Evolutionary conservation across 2,113 vertebrate species (phyloP).

Genomic region (Cyprinodon brontotheroides): DNA sequence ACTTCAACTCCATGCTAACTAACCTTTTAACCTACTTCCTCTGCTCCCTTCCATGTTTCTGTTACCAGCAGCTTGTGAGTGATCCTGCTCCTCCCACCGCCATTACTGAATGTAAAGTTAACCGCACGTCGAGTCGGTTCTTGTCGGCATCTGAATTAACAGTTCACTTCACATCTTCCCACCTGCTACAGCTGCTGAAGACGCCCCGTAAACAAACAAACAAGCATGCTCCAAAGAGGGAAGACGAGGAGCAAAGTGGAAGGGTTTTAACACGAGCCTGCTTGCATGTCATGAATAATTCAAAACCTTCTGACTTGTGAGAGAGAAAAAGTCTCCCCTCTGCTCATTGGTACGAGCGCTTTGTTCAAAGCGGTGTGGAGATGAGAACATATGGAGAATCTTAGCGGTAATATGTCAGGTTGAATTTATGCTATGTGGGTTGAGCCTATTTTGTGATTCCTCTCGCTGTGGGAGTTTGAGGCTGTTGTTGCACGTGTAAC

Average conservation of each 20-base stretch:
- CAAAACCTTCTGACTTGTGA: constrained; percentile 47
- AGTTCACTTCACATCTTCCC: constrained; percentile 2
- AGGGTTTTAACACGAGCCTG: constrained; percentile 39
- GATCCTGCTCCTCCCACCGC: constrained; percentile 29
- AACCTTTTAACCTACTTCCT: constrained; percentile 70
- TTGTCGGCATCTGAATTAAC: constrained; percentile 40
- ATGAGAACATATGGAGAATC: constrained; percentile 26
- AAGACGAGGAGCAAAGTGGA: constrained; percentile 41
- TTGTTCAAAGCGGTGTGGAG: constrained; percentile 9
- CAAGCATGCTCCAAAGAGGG: constrained; percentile 19
- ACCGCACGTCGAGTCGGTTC: constrained; percentile 1
- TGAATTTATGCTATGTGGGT: constrained; percentile 61
- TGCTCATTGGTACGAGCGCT: not conserved
- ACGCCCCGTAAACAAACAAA: constrained; percentile 45
- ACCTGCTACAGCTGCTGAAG: constrained; percentile 11
- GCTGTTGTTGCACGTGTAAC: constrained; percentile 49
- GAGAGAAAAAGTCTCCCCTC: constrained; percentile 17
- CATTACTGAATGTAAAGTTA: constrained; percentile 25
- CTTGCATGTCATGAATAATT: constrained; percentile 69
- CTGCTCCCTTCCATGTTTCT: constrained; percentile 34
- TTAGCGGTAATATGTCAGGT: constrained; percentile 50
- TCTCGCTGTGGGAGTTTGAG: constrained; percentile 33
- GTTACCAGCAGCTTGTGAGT: constrained; percentile 24
- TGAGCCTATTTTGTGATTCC: constrained; percentile 58
- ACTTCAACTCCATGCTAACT: constrained; percentile 34